A percentile compares a stretch with the other conserved stretches of the same genome.
Evolutionary conservation across 2,888 invertebrate genomes (phyloP).

Genomic region (Boloria selene): DNA sequence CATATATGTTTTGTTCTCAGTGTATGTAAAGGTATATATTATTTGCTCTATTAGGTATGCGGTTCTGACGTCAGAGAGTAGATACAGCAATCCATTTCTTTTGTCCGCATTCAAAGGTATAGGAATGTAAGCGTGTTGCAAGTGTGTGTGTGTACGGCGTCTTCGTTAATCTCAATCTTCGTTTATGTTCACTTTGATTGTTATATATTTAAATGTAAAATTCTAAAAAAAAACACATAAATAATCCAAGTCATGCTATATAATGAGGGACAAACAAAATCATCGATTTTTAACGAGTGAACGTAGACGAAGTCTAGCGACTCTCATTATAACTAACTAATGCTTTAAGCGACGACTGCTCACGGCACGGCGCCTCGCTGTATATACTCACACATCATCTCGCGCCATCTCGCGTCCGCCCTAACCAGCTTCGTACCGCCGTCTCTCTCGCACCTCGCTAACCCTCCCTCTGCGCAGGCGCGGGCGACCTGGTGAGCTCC

Average conservation of each 20-base stretch:
- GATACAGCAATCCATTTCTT: conserved; percentile 79
- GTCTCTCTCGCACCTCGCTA: background rate
- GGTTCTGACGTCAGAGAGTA: conserved; percentile 81
- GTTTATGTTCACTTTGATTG: conserved; percentile 52
- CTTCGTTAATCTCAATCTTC: conserved; percentile 50
- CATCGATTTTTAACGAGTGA: conserved; percentile 31
- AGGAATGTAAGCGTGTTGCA: conserved; percentile 78
- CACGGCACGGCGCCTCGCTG: conserved; percentile 58
- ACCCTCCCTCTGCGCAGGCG: conserved; percentile 82
- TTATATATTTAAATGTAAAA: conserved; percentile 14
- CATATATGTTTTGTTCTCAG: background rate
- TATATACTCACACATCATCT: conserved; percentile 46
- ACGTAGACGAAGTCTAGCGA: conserved; percentile 48
- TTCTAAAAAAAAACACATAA: conserved; percentile 1
- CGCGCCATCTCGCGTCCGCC: conserved; percentile 51
- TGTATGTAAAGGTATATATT: conserved; percentile 65
- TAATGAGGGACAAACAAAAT: too few species aligned
- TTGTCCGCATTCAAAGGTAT: conserved; percentile 80
- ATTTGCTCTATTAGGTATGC: conserved; percentile 79
- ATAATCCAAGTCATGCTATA: background rate
- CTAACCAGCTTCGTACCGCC: conserved; percentile 66
- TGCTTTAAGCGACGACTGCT: conserved; percentile 67
- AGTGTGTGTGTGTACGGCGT: conserved; percentile 59
- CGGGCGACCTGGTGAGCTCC: conserved; percentile 90
- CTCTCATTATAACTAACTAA: conserved; percentile 59